These are phyloP conservation scores for Rotaria macrura DNA, from an alignment of 2,888 invertebrate genomes.

Conservation along the genomic window DNA sequence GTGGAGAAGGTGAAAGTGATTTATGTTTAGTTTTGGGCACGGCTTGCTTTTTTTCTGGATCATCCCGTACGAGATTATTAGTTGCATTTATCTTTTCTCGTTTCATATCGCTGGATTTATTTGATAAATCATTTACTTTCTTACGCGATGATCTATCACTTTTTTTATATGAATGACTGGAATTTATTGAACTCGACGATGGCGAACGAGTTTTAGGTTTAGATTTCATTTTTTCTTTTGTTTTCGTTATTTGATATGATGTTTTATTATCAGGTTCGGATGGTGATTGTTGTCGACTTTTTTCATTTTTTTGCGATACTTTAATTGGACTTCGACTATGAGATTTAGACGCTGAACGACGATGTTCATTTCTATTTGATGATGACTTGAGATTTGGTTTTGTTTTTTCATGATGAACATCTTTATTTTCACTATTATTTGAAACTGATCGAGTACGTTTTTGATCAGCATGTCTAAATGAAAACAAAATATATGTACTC, in stretches of 20 bases:
- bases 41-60: neutral
- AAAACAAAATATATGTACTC: neutral
- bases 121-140: neutral
- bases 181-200: neutral
- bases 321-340: too few relatives aligned
- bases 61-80: too few relatives aligned
- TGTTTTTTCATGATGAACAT: neutral
- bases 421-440: neutral
- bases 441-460: neutral
- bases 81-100: neutral
- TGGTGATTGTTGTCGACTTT: neutral
- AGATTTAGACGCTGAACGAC: too few relatives aligned
- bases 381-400: too few relatives aligned
- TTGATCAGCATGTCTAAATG: neutral
- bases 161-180: neutral
- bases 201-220: neutral
- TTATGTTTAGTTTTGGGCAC: neutral
- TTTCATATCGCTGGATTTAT: neutral
- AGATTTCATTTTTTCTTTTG: neutral
- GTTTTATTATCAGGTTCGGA: neutral
- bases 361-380: too few relatives aligned
- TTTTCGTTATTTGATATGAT: neutral
- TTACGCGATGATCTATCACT: neutral
- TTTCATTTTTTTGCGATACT: neutral
- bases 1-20: neutral